Evolutionary conservation across 2,113 vertebrate genomes (phyloP).

Genomic region (Istiophorus platypterus): DNA sequence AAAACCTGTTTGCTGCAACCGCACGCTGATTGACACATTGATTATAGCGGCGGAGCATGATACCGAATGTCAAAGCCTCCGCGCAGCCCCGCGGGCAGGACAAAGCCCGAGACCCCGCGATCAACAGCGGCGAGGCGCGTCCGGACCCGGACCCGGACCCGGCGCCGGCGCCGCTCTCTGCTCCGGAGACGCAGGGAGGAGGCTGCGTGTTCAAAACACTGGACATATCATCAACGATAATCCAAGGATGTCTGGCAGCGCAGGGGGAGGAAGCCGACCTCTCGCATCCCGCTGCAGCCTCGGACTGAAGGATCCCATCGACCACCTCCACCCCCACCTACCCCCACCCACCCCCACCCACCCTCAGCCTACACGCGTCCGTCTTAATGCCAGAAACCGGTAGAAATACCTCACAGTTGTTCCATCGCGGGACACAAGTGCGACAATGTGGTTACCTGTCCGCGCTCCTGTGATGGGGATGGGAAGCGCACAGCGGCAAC

Average conservation of each 20-base stretch:
- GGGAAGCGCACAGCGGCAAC: constrained; percentile 25
- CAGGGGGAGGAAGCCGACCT: not conserved
- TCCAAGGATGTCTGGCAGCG: not conserved
- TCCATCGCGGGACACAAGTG: not conserved
- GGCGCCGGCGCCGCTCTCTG: too few relatives aligned
- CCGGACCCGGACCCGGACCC: too few relatives aligned
- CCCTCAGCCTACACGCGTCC: too few relatives aligned
- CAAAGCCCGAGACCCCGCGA: not conserved
- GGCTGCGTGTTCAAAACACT: not conserved
- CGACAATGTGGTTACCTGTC: constrained; percentile 67
- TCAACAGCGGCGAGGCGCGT: not conserved
- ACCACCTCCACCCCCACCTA: not conserved
- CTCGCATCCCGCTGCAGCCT: not conserved
- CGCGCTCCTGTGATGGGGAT: constrained; percentile 51
- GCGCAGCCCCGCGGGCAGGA: not conserved
- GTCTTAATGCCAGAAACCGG: not conserved
- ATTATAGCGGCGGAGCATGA: not conserved
- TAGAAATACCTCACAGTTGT: fast-evolving
- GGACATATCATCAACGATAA: too few relatives aligned
- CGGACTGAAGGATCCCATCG: too few relatives aligned
- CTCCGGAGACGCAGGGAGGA: not conserved
- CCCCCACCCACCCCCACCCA: not conserved
- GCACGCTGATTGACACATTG: constrained; percentile 1
- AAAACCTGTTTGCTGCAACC: not conserved
- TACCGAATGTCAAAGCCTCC: not conserved